Percentiles rank a stretch among this genome's conserved stretches.
Evolutionary conservation across 2,888 invertebrate genomes (phyloP).

Genomic region (Eueremaeus valkanovi): DNA sequence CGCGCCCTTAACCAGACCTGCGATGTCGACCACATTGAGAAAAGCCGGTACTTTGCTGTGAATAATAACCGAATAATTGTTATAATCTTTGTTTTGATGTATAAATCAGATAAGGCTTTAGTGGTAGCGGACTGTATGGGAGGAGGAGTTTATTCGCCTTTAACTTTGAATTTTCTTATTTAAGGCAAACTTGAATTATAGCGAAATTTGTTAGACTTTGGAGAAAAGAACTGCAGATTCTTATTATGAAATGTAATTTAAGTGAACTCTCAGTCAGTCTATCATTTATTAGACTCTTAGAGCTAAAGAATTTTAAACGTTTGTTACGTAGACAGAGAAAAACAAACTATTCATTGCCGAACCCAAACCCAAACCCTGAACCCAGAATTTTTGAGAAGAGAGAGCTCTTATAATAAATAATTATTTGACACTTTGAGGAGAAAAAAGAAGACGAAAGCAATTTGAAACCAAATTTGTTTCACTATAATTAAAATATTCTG

Average conservation of each 20-base stretch:
- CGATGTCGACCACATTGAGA: conserved; percentile 95
- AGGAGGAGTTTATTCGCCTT: background rate
- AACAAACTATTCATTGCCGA: conserved; percentile 13
- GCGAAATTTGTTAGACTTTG: background rate
- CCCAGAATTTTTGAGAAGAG: background rate
- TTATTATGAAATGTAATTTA: conserved; percentile 4
- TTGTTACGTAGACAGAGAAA: background rate
- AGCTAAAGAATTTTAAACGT: conserved; percentile 21
- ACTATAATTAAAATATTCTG: conserved; percentile 1
- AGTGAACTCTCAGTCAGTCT: conserved; percentile 5
- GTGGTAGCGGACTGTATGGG: background rate
- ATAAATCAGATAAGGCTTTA: background rate
- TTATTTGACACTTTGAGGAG: conserved; percentile 13
- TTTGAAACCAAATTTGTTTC: conserved; percentile 6
- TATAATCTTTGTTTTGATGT: background rate
- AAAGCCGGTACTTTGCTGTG: conserved; percentile 97
- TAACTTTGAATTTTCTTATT: background rate
- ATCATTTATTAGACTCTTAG: conserved; percentile 30
- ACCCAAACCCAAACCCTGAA: background rate
- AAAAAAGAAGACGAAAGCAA: background rate
- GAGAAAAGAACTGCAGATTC: background rate
- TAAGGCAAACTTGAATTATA: background rate
- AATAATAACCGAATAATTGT: conserved; percentile 19
- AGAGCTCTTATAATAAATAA: conserved; percentile 10
- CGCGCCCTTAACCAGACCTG: conserved; percentile 95